A percentile compares a stretch with the other conserved stretches of the same genome.
Evolutionary conservation across 1,140 invertebrate genomes (phyloP).

Genomic region (Drepana arcuata): DNA sequence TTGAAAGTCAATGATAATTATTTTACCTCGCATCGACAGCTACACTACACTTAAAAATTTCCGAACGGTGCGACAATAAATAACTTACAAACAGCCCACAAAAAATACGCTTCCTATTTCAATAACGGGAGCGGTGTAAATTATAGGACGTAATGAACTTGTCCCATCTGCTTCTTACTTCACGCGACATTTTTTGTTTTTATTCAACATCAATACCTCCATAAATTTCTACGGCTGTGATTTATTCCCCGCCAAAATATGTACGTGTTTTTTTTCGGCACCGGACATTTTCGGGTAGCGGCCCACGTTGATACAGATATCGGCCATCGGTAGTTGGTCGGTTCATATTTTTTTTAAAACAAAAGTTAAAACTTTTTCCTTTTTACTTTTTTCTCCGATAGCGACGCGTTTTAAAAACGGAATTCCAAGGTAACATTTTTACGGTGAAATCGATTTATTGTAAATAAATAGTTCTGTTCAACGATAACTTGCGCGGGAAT

Average conservation of each 20-base stretch:
- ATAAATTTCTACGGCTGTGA: conserved; percentile 64
- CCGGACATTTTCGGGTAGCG: conserved; percentile 61
- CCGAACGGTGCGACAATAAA: conserved; percentile 51
- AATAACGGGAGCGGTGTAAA: conserved; percentile 65
- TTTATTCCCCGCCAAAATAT: conserved; percentile 69
- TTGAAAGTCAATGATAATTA: too few relatives aligned
- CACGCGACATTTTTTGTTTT: conserved; percentile 27
- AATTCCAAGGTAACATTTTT: conserved; percentile 43
- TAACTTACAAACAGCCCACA: conserved; percentile 47
- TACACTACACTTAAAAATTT: conserved; percentile 24
- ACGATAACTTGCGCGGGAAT: too few relatives aligned
- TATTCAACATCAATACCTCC: conserved; percentile 32
- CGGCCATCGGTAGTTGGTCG: conserved; percentile 60
- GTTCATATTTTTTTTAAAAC: too few relatives aligned
- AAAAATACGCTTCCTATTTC: conserved; percentile 59
- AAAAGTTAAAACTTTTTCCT: conserved; percentile 26
- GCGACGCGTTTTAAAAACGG: too few relatives aligned
- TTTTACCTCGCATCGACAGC: too few relatives aligned
- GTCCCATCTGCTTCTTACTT: conserved; percentile 54
- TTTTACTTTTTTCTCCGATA: conserved; percentile 43
- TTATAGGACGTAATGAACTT: conserved; percentile 62
- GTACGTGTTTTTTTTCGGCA: conserved; percentile 50
- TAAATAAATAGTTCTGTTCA: too few relatives aligned
- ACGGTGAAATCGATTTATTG: too few relatives aligned
- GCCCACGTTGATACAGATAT: conserved; percentile 59